Base-by-base conservation (phyloP, 2,113 vertebrate genomes). In the Meriones unguiculatus region DNA sequence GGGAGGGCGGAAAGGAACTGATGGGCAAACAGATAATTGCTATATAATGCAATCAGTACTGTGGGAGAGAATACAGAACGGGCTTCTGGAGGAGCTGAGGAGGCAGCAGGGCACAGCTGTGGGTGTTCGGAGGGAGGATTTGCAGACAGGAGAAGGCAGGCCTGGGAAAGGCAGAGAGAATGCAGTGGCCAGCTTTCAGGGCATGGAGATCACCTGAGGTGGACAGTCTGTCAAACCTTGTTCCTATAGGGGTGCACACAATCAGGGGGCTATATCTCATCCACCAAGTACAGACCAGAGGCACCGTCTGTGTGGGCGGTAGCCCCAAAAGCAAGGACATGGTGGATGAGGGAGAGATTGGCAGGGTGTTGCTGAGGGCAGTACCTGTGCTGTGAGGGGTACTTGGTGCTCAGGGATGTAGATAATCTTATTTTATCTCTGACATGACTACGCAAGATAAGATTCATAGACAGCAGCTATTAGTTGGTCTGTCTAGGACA, bases 11-110 rank as follows among this genome's bases (percentile, higher is more conserved):
- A 90, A 94, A 93, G 64, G 85, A 90, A 59, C 75, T 28, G 88
- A 95, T 95, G 92, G 91, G 64, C 78, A 86, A 95, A 91, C 54
- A 93, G 90, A 67, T 87, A 93, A 93, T 81, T 70, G 88, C 76
- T 81, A 3, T 54, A 62, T 87, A 80, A 95, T 50, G 69, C 72
- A 78, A 93, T 90, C 72, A 72, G 54, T 50, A 6, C 38, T 59
- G 65, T 85, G 67, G 80, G 69, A 24, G 50, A 57, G 76, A 64
- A 92, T 76, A 69, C 92, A 94, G 86, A 82, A 64, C 72, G 30
- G 90, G 22, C 86, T 95, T 86, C 52, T 75, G 72, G 90, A 62
- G 89, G 80, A 46, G 38, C 41, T 62, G 22, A 62, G 38, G 52
- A 82, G 75, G 70, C 30, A 12, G 17, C 30, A 5, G 18, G 41